Base-by-base conservation (phyloP, 2,797 vertebrate species). In the Ciconia nigra region DNA sequence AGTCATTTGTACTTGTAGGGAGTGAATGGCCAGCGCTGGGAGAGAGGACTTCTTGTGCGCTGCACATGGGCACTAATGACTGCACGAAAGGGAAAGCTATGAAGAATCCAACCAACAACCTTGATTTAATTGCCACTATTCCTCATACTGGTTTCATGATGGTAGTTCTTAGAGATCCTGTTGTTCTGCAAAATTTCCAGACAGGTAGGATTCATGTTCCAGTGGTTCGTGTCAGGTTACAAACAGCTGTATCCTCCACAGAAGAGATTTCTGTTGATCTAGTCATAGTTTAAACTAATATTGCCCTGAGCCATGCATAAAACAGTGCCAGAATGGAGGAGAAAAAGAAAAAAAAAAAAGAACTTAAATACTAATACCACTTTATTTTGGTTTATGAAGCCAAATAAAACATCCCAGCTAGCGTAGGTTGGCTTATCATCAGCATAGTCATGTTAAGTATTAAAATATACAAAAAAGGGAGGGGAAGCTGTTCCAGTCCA, bases 381-480 rank as follows among this genome's bases (percentile, higher is more conserved):
- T 89, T 95, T 85, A 79, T 95, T 96, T 90, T 90, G 76, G 76
- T 93, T 89, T 84, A 76, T 28, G 35, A 87, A 78, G 85, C 94
- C 94, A 97, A 96, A 73, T 24, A 93, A 97, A 96, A 95, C 59
- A 96, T 82, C 63, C 62, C 79, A 89, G 90, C 82, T 90, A 91
- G 79, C 83, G 33, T 93, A 61, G 57, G 31, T 86, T 97, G 93
- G 91, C 91, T 94, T 93, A 84, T 93, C 76, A 93, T 93, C 80
- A 84, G 79, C 85, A 54, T 63, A 85, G 82, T 82, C 78, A 89
- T 78, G 85, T 91, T 97, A 84, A 81, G 72, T 93, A 88, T 86
- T 90, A 87, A 95, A 94, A 87, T 93, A 84, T 21, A 91, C 41
- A 51, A 80, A 83, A 94, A 93, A 42, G 20, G 33, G 37, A 33